Percentiles rank a stretch among this genome's conserved stretches.
Evolutionary conservation across 2,888 invertebrate genomes (phyloP).

Genomic region (Cheiracanthium punctorium): DNA sequence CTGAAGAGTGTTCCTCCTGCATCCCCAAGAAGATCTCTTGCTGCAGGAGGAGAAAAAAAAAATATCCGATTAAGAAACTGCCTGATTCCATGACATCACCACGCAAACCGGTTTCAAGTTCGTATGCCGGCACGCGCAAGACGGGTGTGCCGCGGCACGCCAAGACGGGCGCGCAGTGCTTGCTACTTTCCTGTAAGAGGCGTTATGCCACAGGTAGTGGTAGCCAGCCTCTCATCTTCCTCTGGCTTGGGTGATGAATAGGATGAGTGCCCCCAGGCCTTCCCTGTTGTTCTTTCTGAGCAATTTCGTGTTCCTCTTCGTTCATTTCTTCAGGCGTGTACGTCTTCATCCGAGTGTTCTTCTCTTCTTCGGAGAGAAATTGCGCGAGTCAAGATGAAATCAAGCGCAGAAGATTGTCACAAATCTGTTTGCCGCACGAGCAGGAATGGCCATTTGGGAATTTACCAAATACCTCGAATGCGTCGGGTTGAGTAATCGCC

Average conservation of each 20-base stretch:
- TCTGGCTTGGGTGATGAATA: slow-evolving; percentile 62
- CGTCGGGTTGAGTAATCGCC: too few species aligned
- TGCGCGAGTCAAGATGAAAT: not conserved
- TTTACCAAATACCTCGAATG: not conserved
- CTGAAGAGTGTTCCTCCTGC: not conserved
- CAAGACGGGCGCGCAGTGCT: slow-evolving; percentile 56
- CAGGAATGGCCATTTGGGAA: not conserved
- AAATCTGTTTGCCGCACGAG: not conserved
- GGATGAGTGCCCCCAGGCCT: slow-evolving; percentile 47
- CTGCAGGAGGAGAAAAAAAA: not conserved
- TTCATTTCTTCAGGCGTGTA: too few species aligned
- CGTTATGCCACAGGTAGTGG: slow-evolving; percentile 45
- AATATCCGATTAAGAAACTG: not conserved
- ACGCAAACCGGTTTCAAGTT: slow-evolving; percentile 38
- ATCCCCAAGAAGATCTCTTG: not conserved
- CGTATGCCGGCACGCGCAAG: slow-evolving; percentile 53
- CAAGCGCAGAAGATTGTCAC: not conserved
- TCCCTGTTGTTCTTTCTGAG: slow-evolving; percentile 18
- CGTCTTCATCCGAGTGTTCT: not conserved
- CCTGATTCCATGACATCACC: not conserved
- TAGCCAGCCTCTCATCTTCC: slow-evolving; percentile 51
- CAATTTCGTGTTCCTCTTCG: not conserved
- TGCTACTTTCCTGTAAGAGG: slow-evolving; percentile 25
- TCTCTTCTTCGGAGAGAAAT: not conserved
- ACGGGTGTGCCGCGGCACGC: slow-evolving; percentile 60